A percentile compares a stretch with the other conserved stretches of the same genome.
These are phyloP conservation scores for Zalophus californianus DNA, from an alignment of 2,797 vertebrate genomes.

Conservation along the genomic window DNA sequence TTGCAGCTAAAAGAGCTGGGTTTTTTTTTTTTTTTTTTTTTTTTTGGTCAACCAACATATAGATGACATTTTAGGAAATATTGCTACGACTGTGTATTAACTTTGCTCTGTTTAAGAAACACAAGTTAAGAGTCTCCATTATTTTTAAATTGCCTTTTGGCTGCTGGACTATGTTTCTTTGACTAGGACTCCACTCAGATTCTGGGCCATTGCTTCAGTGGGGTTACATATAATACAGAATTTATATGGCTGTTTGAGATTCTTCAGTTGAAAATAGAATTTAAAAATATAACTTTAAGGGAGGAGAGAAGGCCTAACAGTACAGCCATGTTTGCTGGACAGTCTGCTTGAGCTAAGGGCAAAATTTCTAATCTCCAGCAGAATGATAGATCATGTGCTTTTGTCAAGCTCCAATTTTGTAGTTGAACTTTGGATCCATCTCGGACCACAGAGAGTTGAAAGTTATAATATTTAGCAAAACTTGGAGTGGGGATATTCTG, in stretches of 20 bases:
- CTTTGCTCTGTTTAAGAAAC: slow-evolving; percentile 4
- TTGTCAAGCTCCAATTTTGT: slow-evolving; percentile 29
- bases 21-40: background rate
- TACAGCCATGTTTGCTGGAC: background rate
- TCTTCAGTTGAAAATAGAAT: background rate
- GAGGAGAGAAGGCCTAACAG: background rate
- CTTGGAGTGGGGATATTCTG: slow-evolving; percentile 29
- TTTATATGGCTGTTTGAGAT: background rate
- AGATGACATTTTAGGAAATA: slow-evolving; percentile 13
- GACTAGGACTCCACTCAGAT: background rate
- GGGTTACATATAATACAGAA: background rate
- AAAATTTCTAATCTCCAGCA: background rate
- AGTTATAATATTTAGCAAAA: slow-evolving; percentile 49
- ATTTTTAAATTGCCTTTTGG: slow-evolving; percentile 25
- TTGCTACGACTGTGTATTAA: background rate
- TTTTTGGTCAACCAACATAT: background rate
- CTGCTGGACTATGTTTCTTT: background rate
- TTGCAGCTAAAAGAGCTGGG: background rate
- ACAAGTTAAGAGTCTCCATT: background rate
- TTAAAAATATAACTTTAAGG: slow-evolving; percentile 6
- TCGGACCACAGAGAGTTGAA: background rate
- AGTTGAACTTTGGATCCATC: slow-evolving; percentile 38
- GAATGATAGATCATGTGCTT: slow-evolving; percentile 23
- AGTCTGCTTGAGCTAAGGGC: background rate
- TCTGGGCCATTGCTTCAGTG: background rate